phyloP scores from a whole-genome alignment of 2,113 vertebrate species.

The Strix aluco region DNA sequence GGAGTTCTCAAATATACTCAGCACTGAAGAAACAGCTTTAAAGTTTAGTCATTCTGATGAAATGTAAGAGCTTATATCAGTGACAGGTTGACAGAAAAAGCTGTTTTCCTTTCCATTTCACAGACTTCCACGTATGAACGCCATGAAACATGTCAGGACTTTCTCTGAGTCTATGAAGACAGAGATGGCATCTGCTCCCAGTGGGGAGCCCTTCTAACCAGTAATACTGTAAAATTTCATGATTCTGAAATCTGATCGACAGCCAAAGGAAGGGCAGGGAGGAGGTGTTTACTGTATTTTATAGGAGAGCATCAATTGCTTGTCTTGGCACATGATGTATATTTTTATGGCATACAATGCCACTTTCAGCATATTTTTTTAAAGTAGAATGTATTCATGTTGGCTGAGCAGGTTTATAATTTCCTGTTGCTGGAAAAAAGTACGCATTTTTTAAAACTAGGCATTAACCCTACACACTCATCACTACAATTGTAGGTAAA shows the following conservation, averaged over 20 bases:
- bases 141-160: slow-evolving; percentile 86
- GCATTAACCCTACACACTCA: not conserved
- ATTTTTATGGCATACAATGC: slow-evolving; percentile 69
- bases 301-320: slow-evolving; percentile 72
- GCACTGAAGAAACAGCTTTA: slow-evolving; percentile 81
- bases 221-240: slow-evolving; percentile 78
- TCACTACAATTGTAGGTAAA: not conserved
- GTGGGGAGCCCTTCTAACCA: slow-evolving; percentile 78
- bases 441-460: not conserved
- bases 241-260: slow-evolving; percentile 81
- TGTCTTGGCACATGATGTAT: slow-evolving; percentile 75
- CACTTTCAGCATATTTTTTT: slow-evolving; percentile 37
- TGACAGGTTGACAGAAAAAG: slow-evolving; percentile 91
- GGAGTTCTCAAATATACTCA: slow-evolving; percentile 80
- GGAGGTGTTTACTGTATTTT: slow-evolving; percentile 76
- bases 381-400: slow-evolving; percentile 13
- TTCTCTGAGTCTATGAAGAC: slow-evolving; percentile 81
- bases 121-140: slow-evolving; percentile 84
- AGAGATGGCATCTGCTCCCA: slow-evolving; percentile 83
- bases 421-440: slow-evolving; percentile 1
- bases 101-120: slow-evolving; percentile 90
- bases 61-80: slow-evolving; percentile 83
- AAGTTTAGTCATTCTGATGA: slow-evolving; percentile 86
- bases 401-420: slow-evolving; percentile 60
- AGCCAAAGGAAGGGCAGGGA: slow-evolving; percentile 71